Evolutionary conservation across 2,113 vertebrate genomes (phyloP), one percentile per base, ranked within the genome.

Genomic region (Nestor notabilis): DNA sequence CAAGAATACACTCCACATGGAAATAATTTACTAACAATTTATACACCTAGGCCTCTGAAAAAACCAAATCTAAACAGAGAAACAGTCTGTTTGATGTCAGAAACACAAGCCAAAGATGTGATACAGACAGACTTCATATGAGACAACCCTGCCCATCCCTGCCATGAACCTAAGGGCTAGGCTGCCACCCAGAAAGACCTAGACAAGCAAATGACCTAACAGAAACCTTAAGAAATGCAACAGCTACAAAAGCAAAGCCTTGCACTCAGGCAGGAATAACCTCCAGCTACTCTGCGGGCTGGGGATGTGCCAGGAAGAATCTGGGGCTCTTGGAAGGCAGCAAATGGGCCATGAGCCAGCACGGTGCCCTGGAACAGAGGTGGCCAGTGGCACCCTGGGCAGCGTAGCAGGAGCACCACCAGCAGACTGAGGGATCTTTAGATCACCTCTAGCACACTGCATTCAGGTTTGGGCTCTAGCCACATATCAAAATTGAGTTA

Each of bases 131-230:
- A 39, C 18, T 46, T 33, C n/a, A 3, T 17, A 10, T 0, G 2
- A 27, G 39, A 90, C 52, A 85, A 20, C 31, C 44, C 81, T 68
- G 43, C 43, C 60, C 24, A 5, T 9, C 6, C 24, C 28, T 50
- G 33, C 56, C 39, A 33, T 0, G 0, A 56, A 72, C 39, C 64
- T 1, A 1, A 49, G 52, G 46, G 39, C 49, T 81, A n/a, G 76
- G 89, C 61, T 79, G 66, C 56, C 49, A 50, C 47, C 82, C 90
- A 85, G 61, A 46, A 68, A 44, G 66, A 37, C 39, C 66, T 9
- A 52, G 52, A 90, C 60, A 43, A 76, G 47, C 46, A 5, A 7
- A 79, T 1, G 11, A 89, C 35, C 56, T 52, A 91, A 66, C 0
- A 2, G 37, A 20, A 93, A 52, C 24, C 72, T 50, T 21, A 31